Evolutionary conservation across 1,140 invertebrate species (phyloP).

Genomic region (Sitophilus oryzae): DNA sequence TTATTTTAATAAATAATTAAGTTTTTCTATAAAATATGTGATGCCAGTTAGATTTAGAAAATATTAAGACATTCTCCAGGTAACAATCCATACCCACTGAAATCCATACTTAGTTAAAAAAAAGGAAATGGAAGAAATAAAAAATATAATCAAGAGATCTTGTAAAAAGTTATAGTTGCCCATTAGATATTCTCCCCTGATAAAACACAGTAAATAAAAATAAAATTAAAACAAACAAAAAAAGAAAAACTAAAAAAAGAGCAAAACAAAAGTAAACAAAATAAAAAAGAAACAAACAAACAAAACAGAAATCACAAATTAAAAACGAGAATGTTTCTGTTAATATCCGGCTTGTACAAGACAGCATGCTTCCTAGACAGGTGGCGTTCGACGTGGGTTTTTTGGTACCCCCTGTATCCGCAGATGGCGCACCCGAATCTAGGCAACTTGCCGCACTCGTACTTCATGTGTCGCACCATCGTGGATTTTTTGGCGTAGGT

Average conservation of each 20-base stretch:
- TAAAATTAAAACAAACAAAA: neutral
- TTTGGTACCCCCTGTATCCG: conserved; percentile 45
- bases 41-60: too few species aligned
- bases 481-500: conserved; percentile 54
- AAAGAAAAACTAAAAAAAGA: conserved; percentile 7
- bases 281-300: conserved; percentile 12
- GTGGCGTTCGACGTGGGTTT: conserved; percentile 47
- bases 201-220: too few species aligned
- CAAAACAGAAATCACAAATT: conserved; percentile 13
- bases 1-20: too few species aligned
- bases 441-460: conserved; percentile 62
- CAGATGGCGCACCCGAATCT: conserved; percentile 59
- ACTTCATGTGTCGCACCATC: conserved; percentile 57
- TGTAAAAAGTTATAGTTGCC: too few species aligned
- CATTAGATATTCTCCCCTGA: too few species aligned
- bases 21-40: too few species aligned
- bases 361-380: conserved; percentile 30
- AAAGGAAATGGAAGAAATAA: too few species aligned
- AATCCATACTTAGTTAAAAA: too few species aligned
- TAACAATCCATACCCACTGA: too few species aligned
- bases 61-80: too few species aligned
- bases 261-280: conserved; percentile 3
- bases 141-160: too few species aligned
- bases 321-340: conserved; percentile 22
- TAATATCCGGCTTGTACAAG: conserved; percentile 24